Conservation (phyloP, 2,888 invertebrate species). For the Elegia similella region DNA sequence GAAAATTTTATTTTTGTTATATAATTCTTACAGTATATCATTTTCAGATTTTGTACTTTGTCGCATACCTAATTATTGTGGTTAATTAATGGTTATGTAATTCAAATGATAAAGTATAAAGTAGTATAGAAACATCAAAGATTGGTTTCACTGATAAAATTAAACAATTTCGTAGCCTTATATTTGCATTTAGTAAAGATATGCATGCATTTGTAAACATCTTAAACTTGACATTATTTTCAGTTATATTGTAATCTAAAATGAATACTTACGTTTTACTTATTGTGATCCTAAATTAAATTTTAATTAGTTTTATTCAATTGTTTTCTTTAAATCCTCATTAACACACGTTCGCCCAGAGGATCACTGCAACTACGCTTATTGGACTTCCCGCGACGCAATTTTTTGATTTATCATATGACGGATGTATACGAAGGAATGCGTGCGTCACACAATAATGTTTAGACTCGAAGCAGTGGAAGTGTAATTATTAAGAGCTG, state of each 20-base stretch:
- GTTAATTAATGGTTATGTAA: neutral
- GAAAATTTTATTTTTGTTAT: slow-evolving; percentile 53
- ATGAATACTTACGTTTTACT: slow-evolving; percentile 43
- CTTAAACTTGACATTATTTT: neutral
- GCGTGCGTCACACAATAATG: neutral
- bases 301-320: slow-evolving; percentile 59
- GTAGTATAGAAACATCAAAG: neutral
- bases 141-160: no score
- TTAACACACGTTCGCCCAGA: neutral
- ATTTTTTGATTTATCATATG: neutral
- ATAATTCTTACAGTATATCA: slow-evolving; percentile 39
- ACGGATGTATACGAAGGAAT: neutral
- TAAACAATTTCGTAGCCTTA: neutral
- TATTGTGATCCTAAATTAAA: slow-evolving; percentile 79
- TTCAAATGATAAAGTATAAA: neutral
- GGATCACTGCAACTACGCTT: neutral
- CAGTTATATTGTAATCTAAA: slow-evolving; percentile 47
- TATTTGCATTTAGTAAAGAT: slow-evolving; percentile 16
- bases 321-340: slow-evolving; percentile 47
- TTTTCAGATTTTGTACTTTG: slow-evolving; percentile 32
- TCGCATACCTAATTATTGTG: slow-evolving; percentile 5
- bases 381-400: neutral
- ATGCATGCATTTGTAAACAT: slow-evolving; percentile 24
- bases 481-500: no score
- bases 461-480: no score